These are phyloP conservation scores for Karalla daura DNA, from an alignment of 2,797 vertebrate species.

Conservation along the genomic window DNA sequence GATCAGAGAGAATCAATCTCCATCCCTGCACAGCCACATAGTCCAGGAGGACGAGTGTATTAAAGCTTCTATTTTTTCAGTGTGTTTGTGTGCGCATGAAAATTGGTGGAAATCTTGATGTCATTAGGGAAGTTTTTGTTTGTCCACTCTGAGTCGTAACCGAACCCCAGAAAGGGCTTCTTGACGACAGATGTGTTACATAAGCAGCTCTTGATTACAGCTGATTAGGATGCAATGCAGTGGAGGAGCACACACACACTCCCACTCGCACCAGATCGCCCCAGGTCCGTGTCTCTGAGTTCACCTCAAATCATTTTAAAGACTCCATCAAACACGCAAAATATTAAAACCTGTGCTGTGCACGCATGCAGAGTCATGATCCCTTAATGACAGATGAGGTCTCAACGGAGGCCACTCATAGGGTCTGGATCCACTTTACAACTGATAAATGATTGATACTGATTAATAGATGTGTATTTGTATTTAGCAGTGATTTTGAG, in stretches of 20 bases:
- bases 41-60: conserved; percentile 18
- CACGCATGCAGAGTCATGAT: conserved; percentile 25
- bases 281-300: conserved; percentile 28
- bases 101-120: conserved; percentile 69
- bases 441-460: no score
- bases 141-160: conserved; percentile 41
- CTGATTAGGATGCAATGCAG: conserved; percentile 37
- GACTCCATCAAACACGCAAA: conserved; percentile 20
- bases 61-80: background rate
- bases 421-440: no score
- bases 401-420: no score
- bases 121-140: conserved; percentile 64
- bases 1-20: conserved; percentile 34
- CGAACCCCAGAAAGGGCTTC: conserved; percentile 55
- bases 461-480: no score
- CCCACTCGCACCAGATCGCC: conserved; percentile 20
- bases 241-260: conserved; percentile 14
- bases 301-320: conserved; percentile 43
- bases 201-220: conserved; percentile 51
- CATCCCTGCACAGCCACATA: conserved; percentile 25
- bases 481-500: no score
- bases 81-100: conserved; percentile 24
- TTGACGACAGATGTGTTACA: conserved; percentile 68
- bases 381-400: conserved; percentile 37
- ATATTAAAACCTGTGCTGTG: conserved; percentile 39